Evolutionary conservation across 2,888 invertebrate species (phyloP).

Genomic region (Spodoptera littoralis): DNA sequence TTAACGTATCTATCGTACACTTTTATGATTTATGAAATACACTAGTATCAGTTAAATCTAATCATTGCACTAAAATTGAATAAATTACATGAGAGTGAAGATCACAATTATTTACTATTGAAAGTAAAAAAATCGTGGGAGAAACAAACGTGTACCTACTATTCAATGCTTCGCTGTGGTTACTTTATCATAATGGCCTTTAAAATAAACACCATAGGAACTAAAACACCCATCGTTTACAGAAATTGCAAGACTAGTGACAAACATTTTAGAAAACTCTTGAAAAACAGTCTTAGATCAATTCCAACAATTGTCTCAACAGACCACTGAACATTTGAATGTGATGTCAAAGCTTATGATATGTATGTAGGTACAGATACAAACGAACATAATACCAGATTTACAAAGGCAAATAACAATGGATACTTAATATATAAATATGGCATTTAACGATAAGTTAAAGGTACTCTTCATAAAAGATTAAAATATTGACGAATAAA

Average conservation of each 20-base stretch:
- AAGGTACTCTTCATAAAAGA: conserved; percentile 85
- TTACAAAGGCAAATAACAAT: conserved; percentile 75
- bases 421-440: conserved; percentile 86
- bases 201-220: conserved; percentile 67
- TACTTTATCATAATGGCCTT: conserved; percentile 45
- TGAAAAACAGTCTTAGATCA: conserved; percentile 86
- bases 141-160: conserved; percentile 69
- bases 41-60: conserved; percentile 85
- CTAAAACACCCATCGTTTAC: conserved; percentile 67
- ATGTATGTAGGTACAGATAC: conserved; percentile 76
- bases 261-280: conserved; percentile 68
- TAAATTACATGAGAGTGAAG: conserved; percentile 84
- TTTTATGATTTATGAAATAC: conserved; percentile 75
- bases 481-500: conserved; percentile 86
- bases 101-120: conserved; percentile 76
- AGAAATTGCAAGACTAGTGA: conserved; percentile 64
- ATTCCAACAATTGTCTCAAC: conserved; percentile 80
- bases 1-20: conserved; percentile 81
- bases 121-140: conserved; percentile 63
- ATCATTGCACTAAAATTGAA: conserved; percentile 88
- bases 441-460: conserved; percentile 87
- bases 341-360: conserved; percentile 66
- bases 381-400: conserved; percentile 65
- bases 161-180: conserved; percentile 66
- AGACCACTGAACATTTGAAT: conserved; percentile 60